These are phyloP conservation scores for Agrochola litura DNA, from an alignment of 2,888 invertebrate species.

Conservation along the genomic window DNA sequence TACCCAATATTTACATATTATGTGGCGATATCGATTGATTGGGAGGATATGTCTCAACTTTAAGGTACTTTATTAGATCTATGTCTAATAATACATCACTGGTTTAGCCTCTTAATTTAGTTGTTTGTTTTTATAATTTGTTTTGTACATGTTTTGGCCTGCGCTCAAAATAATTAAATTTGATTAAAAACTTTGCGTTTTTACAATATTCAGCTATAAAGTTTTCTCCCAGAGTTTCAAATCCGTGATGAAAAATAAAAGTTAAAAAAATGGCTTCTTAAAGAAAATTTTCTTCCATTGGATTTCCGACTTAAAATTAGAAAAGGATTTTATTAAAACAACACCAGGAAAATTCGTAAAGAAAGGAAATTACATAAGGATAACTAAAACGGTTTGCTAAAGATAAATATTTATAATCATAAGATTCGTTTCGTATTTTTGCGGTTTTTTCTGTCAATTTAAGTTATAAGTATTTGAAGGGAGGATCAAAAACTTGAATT, in stretches of 20 bases:
- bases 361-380: slow-evolving; percentile 10
- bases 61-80: not conserved
- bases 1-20: slow-evolving; percentile 8
- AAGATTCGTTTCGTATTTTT: slow-evolving; percentile 6
- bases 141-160: not conserved
- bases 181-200: slow-evolving; percentile 7
- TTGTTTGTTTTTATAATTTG: not conserved
- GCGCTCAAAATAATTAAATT: slow-evolving; percentile 3
- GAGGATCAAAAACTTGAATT: not conserved
- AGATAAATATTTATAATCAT: not conserved
- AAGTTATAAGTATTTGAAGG: not conserved
- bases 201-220: slow-evolving; percentile 14
- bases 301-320: slow-evolving; percentile 38
- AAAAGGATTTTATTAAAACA: slow-evolving; percentile 45
- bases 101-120: not conserved
- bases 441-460: not conserved
- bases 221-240: not conserved
- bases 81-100: not conserved
- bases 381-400: slow-evolving; percentile 11
- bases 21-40: slow-evolving; percentile 16
- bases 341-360: slow-evolving; percentile 10
- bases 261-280: slow-evolving; percentile 14
- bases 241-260: not conserved
- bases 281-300: slow-evolving; percentile 26
- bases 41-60: not conserved